phyloP scores from a whole-genome alignment of 2,113 vertebrate species.

The Bos javanicus region DNA sequence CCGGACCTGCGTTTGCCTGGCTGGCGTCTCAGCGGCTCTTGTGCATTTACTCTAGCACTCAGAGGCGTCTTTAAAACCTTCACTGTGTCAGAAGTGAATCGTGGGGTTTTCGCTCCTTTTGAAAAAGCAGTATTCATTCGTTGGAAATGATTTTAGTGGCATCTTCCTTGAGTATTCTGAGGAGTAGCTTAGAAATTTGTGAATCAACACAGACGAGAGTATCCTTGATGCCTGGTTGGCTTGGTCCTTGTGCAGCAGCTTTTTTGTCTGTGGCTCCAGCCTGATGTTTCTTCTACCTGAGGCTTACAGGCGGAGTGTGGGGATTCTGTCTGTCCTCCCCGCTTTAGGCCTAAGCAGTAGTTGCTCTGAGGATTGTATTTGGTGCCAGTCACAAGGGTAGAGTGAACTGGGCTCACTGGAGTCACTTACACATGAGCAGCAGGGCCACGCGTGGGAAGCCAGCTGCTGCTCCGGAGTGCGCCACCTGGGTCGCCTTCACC shows the following conservation, averaged over 20 bases:
- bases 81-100: background rate
- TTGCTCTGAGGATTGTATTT: background rate
- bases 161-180: background rate
- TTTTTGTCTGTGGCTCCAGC: background rate
- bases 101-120: background rate
- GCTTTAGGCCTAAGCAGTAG: background rate
- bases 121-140: background rate
- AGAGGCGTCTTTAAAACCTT: background rate
- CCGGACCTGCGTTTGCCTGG: background rate
- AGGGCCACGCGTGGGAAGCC: background rate
- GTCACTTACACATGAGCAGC: background rate
- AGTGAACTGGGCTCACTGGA: background rate
- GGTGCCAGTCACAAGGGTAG: background rate
- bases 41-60: accelerated
- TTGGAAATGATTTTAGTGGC: background rate
- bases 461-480: background rate
- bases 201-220: background rate
- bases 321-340: background rate
- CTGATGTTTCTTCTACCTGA: background rate
- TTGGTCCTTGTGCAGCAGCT: background rate
- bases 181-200: background rate
- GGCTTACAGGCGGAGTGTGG: background rate
- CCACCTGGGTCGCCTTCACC: background rate
- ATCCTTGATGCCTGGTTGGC: background rate
- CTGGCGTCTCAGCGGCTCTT: accelerated